Base-by-base conservation (phyloP, 2,888 invertebrate species). In the Himalopsyche japonica region DNA sequence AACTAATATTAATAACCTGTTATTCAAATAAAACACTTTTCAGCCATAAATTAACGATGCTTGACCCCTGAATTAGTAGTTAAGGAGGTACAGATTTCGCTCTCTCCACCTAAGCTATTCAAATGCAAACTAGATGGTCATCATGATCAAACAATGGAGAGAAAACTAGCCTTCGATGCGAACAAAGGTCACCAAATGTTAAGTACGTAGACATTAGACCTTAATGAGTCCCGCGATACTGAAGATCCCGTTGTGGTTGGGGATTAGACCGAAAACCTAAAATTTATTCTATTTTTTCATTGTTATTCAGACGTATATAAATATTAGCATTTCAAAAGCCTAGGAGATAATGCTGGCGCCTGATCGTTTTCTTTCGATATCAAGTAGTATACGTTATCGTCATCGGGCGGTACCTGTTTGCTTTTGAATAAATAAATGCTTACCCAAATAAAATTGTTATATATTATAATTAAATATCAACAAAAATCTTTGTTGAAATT, bases 131-230 rank as follows among this genome's bases (percentile, higher is more conserved):
- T 43, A 30, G 76, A 34, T 57, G 82, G 78, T 78, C 64, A 78
- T 82, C 82, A 80, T 47, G 80, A 79, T 76, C 83, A 86, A 82
- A 86, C 85, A 85, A 85, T 79, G 34, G 82, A 70, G 49, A 81
- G 80, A 76, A 80, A 84, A 76, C 84, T 77, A 76, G 57, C 78
- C 80, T 57, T 79, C n/a, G 84, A 85, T 84, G 82, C 64, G 64
- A 78, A 84, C 43, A 86, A 86, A 86, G 84, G 84, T 86, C 84
- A 84, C 79, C 79, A 49, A 80, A 84, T 77, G 80, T 84, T 84
- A 85, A 82, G 34, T 82, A 81, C 76, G 81, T 80, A 86, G 78
- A 70, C 78, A 32, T 49, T 27, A 76, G 49, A 80, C 79, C 83
- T 77, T 85, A 85, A 85, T 85, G 83, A 85, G 85, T 34, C 79